These are phyloP conservation scores for Drosophila tristis DNA, from an alignment of 1,140 invertebrate species.

Conservation along the genomic window DNA sequence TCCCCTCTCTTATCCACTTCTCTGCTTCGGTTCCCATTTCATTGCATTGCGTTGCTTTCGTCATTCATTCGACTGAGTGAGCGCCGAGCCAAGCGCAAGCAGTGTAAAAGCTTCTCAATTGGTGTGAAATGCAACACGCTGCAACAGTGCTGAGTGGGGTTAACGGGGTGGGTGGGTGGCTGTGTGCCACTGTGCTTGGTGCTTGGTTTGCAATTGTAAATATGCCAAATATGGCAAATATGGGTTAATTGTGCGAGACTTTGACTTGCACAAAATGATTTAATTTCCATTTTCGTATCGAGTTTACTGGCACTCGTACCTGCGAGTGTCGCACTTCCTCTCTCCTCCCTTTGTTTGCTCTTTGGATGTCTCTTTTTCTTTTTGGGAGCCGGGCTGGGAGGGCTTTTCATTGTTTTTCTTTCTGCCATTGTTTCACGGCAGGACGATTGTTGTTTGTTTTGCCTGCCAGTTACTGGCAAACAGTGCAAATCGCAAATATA, in stretches of 20 bases:
- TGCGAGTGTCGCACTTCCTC: conserved; percentile 3
- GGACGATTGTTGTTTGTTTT: conserved; percentile 25
- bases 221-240: conserved; percentile 56
- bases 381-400: not conserved
- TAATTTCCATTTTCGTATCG: conserved; percentile 53
- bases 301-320: not conserved
- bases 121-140: conserved; percentile 81
- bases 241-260: conserved; percentile 76
- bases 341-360: conserved; percentile 3
- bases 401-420: too few species aligned
- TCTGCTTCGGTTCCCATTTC: conserved; percentile 21
- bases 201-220: conserved; percentile 57
- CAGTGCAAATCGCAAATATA: conserved; percentile 8
- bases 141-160: conserved; percentile 3
- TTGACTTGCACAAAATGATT: conserved; percentile 68
- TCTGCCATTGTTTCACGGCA: conserved; percentile 16
- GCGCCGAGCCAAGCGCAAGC: conserved; percentile 69
- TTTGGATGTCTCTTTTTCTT: conserved; percentile 19
- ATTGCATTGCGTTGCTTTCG: conserved; percentile 62
- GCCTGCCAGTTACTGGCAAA: conserved; percentile 14
- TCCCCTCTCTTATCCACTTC: too few species aligned
- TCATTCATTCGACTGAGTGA: conserved; percentile 78
- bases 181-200: conserved; percentile 9
- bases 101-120: conserved; percentile 61
- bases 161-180: not conserved